These are phyloP conservation scores for Melanocharis versteri DNA, from an alignment of 2,113 vertebrate genomes.

Conservation along the genomic window DNA sequence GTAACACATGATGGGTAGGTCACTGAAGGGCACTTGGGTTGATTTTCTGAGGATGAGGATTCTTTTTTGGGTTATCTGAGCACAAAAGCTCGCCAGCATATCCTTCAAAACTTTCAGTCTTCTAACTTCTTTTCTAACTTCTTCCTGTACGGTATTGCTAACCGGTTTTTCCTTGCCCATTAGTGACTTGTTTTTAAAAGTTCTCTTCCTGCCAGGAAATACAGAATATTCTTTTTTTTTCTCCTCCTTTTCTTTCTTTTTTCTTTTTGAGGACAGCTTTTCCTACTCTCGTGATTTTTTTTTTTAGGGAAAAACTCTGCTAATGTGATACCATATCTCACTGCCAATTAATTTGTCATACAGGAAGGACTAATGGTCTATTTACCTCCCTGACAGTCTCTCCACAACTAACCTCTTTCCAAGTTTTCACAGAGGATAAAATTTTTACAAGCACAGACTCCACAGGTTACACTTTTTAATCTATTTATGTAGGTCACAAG, in stretches of 20 bases:
- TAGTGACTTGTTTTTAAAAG: background rate
- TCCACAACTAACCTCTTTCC: background rate
- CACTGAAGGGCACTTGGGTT: background rate
- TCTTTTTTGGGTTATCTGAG: background rate
- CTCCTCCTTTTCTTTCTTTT: background rate
- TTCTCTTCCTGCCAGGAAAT: background rate
- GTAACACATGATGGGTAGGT: background rate
- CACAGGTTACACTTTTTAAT: background rate
- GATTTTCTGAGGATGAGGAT: background rate
- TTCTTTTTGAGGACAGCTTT: background rate
- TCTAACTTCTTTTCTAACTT: background rate
- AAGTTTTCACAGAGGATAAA: background rate
- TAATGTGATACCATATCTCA: background rate
- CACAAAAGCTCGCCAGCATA: background rate
- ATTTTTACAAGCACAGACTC: background rate
- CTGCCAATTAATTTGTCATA: background rate
- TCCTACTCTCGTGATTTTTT: background rate
- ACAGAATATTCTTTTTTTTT: background rate
- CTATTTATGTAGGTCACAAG: background rate
- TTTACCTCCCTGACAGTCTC: background rate
- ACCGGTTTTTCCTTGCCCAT: background rate
- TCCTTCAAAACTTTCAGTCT: background rate
- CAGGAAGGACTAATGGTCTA: background rate
- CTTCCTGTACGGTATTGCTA: background rate
- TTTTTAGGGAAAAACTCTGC: background rate